These are phyloP conservation scores for Madoqua kirkii DNA, from an alignment of 2,113 vertebrate species.

Conservation along the genomic window DNA sequence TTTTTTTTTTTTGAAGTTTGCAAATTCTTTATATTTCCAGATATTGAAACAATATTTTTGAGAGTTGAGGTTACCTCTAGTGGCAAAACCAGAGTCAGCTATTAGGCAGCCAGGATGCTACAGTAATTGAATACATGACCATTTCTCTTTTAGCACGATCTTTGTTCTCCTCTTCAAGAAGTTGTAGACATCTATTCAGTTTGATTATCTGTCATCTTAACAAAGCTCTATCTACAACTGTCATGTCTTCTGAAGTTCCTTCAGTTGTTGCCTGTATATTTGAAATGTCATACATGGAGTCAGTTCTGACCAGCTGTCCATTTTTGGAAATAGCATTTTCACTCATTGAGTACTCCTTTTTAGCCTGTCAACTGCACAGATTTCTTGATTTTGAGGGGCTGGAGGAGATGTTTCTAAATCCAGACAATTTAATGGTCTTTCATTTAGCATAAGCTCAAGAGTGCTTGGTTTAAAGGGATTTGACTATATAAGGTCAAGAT, in stretches of 20 bases:
- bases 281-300: not conserved
- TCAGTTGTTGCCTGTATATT: not conserved
- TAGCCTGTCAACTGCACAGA: not conserved
- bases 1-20: not conserved
- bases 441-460: slow-evolving; percentile 87
- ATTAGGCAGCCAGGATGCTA: not conserved
- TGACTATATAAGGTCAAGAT: slow-evolving; percentile 94
- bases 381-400: not conserved
- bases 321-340: not conserved
- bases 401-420: not conserved
- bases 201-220: not conserved
- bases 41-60: not conserved
- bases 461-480: slow-evolving; percentile 83
- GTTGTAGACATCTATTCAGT: not conserved
- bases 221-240: not conserved
- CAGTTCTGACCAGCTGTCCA: not conserved
- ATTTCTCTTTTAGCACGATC: not conserved
- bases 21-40: not conserved
- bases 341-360: not conserved
- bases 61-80: not conserved
- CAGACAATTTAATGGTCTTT: slow-evolving; percentile 85
- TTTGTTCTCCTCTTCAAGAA: not conserved
- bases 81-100: not conserved
- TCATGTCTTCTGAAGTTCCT: not conserved
- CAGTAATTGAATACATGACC: not conserved